phyloP scores from a whole-genome alignment of 2,797 vertebrate genomes.

The Hydrolagus colliei region DNA sequence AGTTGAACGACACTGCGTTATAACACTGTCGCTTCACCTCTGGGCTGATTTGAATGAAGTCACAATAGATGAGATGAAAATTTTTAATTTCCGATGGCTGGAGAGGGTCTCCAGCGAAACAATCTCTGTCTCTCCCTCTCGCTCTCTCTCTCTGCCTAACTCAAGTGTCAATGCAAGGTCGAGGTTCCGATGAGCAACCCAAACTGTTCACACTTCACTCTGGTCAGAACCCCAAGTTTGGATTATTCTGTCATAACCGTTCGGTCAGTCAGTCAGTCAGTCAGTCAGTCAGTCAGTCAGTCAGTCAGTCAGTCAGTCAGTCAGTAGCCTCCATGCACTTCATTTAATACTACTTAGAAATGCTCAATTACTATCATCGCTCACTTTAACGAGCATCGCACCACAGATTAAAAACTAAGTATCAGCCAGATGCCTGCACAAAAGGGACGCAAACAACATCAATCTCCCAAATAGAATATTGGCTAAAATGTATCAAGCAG shows the following conservation, averaged over 20 bases:
- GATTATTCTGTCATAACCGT: neutral
- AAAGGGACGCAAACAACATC: neutral
- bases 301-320: neutral
- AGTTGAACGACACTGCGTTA: too few species aligned
- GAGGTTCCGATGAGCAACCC: too few species aligned
- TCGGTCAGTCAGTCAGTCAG: neutral
- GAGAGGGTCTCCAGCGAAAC: too few species aligned
- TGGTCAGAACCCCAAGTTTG: neutral
- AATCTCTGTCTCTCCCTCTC: neutral
- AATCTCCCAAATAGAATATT: constrained; percentile 16
- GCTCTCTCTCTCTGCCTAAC: neutral
- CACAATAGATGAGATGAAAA: too few species aligned
- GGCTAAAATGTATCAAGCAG: neutral
- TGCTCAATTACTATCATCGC: constrained; percentile 14
- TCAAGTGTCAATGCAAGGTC: neutral
- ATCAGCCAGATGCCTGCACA: constrained; percentile 25
- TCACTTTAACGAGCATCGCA: constrained; percentile 14
- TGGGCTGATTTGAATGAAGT: too few species aligned
- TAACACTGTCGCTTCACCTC: too few species aligned
- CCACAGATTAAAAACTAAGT: constrained; percentile 18
- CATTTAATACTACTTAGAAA: constrained; percentile 22
- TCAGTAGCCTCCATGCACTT: neutral
- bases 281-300: neutral
- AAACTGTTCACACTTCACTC: too few species aligned
- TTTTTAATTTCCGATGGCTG: too few species aligned